Evolutionary conservation across 2,888 invertebrate species (phyloP).

Genomic region (Tetrapedia diversipes): DNA sequence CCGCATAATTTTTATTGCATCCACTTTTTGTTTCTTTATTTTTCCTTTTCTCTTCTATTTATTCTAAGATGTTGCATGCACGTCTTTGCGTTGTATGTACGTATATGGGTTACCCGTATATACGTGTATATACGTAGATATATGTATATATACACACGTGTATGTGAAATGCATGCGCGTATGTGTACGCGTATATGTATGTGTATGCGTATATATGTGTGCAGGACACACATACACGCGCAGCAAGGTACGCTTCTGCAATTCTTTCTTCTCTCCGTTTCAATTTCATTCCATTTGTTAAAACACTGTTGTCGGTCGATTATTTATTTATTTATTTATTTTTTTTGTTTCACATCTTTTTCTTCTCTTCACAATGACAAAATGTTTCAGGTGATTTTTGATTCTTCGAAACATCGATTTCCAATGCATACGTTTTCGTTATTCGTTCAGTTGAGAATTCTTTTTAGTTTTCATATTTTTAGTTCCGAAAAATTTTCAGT

Average conservation of each 20-base stretch:
- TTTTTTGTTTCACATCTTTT: neutral
- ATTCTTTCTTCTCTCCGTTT: neutral
- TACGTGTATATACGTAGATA: conserved; percentile 50
- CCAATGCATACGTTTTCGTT: neutral
- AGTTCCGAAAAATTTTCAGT: too few species aligned
- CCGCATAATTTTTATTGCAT: neutral
- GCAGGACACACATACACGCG: conserved; percentile 54
- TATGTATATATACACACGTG: conserved; percentile 52
- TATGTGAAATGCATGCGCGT: conserved; percentile 43
- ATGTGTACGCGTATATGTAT: conserved; percentile 48
- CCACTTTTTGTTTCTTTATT: neutral
- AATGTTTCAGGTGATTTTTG: conserved; percentile 1
- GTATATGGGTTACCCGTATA: conserved; percentile 50
- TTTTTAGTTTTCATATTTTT: too few species aligned
- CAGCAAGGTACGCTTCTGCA: conserved; percentile 49
- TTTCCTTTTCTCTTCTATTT: conserved; percentile 20
- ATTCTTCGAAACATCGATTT: neutral
- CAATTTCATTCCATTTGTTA: conserved; percentile 1
- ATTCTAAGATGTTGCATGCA: conserved; percentile 64
- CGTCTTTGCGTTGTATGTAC: conserved; percentile 60
- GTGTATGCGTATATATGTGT: conserved; percentile 49
- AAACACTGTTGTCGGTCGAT: neutral
- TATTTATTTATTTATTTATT: neutral
- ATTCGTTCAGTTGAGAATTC: neutral
- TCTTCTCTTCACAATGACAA: neutral